Percentiles rank a stretch among this genome's conserved stretches.
phyloP scores from a whole-genome alignment of 2,888 invertebrate genomes.

The Acrobasis consociella region DNA sequence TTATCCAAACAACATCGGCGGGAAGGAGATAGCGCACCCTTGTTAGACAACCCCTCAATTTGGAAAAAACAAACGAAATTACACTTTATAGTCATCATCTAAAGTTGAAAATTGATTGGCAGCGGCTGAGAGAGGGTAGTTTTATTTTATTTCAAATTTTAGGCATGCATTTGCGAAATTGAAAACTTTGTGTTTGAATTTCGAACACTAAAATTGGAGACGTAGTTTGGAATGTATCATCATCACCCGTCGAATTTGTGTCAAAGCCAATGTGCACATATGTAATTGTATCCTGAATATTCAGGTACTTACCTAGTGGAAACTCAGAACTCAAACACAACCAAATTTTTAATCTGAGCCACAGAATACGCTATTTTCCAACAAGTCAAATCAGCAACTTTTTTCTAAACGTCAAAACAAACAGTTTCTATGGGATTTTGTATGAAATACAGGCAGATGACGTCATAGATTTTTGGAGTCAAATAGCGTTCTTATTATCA shows the following conservation, averaged over 20 bases:
- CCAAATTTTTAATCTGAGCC: no score
- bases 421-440: no score
- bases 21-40: slow-evolving; percentile 42
- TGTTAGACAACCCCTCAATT: slow-evolving; percentile 36
- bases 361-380: no score
- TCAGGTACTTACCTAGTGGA: no score
- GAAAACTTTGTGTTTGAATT: slow-evolving; percentile 32
- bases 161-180: slow-evolving; percentile 60
- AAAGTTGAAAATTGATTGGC: slow-evolving; percentile 30
- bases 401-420: no score
- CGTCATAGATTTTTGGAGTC: no score
- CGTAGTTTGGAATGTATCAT: background rate
- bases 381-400: no score
- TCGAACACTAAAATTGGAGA: slow-evolving; percentile 12
- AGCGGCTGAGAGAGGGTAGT: slow-evolving; percentile 27
- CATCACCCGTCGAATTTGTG: background rate
- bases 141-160: slow-evolving; percentile 51
- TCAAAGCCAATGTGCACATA: no score
- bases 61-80: slow-evolving; percentile 28
- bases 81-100: slow-evolving; percentile 4
- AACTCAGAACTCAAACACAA: no score
- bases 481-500: no score
- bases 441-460: no score
- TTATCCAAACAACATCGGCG: slow-evolving; percentile 54
- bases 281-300: background rate